phyloP scores from a whole-genome alignment of 2,888 invertebrate genomes.

The Paralinhomoeus sp. region DNA sequence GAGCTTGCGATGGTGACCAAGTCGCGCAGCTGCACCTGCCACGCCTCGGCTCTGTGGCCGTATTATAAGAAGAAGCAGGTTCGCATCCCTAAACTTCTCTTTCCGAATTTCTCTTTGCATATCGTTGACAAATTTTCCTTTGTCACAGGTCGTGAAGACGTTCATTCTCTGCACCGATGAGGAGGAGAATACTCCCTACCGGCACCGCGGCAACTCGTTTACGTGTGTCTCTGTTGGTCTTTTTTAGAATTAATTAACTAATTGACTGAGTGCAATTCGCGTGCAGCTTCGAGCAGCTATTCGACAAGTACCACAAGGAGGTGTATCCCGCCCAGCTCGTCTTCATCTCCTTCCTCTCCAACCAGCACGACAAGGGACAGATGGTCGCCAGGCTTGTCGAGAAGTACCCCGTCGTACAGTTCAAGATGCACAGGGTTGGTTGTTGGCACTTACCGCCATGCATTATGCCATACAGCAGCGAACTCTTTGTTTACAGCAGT shows the following conservation, averaged over 20 bases:
- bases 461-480: slow-evolving; percentile 12
- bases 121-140: too few species aligned
- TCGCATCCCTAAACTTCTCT: too few species aligned
- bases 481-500: not conserved
- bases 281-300: slow-evolving; percentile 22
- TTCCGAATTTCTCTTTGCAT: too few species aligned
- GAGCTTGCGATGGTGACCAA: slow-evolving; percentile 21
- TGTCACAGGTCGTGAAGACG: slow-evolving; percentile 26
- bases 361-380: slow-evolving; percentile 21
- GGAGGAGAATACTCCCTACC: slow-evolving; percentile 20
- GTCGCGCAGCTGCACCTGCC: slow-evolving; percentile 22
- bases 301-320: slow-evolving; percentile 24
- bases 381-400: slow-evolving; percentile 19
- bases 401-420: slow-evolving; percentile 14
- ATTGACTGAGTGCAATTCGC: not conserved
- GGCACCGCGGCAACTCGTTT: not conserved
- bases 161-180: slow-evolving; percentile 29
- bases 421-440: slow-evolving; percentile 8
- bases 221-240: not conserved
- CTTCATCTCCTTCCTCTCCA: slow-evolving; percentile 26
- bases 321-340: slow-evolving; percentile 26
- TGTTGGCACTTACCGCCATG: slow-evolving; percentile 9
- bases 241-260: not conserved
- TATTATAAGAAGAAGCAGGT: slow-evolving; percentile 24
- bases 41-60: slow-evolving; percentile 25